Base-by-base conservation (phyloP, 2,113 vertebrate genomes). In the Chaenogobius annularis region DNA sequence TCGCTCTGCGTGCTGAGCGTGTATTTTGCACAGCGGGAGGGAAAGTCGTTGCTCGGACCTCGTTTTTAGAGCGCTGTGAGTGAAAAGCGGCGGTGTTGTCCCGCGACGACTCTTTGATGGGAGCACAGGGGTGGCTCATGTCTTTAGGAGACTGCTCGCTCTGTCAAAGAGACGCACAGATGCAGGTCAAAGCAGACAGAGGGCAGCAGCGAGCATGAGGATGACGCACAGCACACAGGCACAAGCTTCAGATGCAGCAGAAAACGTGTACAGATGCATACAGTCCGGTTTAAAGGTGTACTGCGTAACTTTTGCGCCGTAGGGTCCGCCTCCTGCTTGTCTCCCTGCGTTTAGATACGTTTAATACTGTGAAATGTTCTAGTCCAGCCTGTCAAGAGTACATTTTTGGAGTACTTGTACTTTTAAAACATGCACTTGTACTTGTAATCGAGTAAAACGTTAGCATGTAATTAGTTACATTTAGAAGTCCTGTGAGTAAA, bases 91-190 rank as follows among this genome's bases (percentile, higher is more conserved):
- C 82, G 76, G 88, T 85, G 91, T 94, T 88, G 89, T 94, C 93
- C 92, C 94, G 87, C 85, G 92, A 94, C 68, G 93, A 91, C 71
- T 95, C 93, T 94, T 96, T 95, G 83, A 94, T 93, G 67, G 92
- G 89, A 81, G 91, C 90, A 80, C 93, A 94, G 47, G 92, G 89
- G 87, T 94, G 94, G 85, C 92, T 92, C 92, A 94, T 91, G 88
- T 96, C 93, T 90, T 93, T 93, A 86, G 92, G 92, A 74, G 95
- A 94, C 85, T 92, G 92, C 73, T 96, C 94, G 88, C 88, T 95
- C 89, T 96, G 93, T 92, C 92, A 90, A 71, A 85, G 88, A 90
- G 92, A 94, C 48, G 86, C 79, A 93, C 89, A 93, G 84, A 75
- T 31, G 80, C 80, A 83, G 79, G 87, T 90, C 79, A 91, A 89